These are phyloP conservation scores for Paratrypauchen microcephalus DNA, from an alignment of 2,797 vertebrate species.

Conservation along the genomic window DNA sequence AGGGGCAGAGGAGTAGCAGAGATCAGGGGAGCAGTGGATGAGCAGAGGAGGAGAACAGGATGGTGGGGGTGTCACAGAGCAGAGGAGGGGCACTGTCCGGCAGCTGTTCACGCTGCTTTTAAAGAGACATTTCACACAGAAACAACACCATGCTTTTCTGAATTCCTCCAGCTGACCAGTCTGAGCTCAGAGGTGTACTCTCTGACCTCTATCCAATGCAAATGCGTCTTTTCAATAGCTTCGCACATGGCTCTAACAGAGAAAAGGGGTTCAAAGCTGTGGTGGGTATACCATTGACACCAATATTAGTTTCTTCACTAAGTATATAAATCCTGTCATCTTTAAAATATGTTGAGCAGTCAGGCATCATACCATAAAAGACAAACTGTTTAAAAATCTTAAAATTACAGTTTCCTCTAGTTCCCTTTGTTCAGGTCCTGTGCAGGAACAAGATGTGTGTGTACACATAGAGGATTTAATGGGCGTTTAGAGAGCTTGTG, in stretches of 20 bases:
- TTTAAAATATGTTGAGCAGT: not conserved
- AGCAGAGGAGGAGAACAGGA: too few species aligned
- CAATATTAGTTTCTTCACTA: not conserved
- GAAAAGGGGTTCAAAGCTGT: not conserved
- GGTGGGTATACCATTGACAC: not conserved
- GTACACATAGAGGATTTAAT: slow-evolving; percentile 72
- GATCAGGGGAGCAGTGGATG: too few species aligned
- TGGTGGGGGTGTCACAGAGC: too few species aligned
- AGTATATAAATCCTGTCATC: not conserved
- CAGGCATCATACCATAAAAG: slow-evolving; percentile 39
- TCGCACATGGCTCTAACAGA: slow-evolving; percentile 4
- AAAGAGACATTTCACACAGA: slow-evolving; percentile 82
- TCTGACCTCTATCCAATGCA: slow-evolving; percentile 36
- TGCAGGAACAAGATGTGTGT: slow-evolving; percentile 58
- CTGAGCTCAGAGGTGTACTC: slow-evolving; percentile 59
- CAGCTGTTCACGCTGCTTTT: slow-evolving; percentile 82
- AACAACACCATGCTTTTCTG: slow-evolving; percentile 67
- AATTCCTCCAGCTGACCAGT: slow-evolving; percentile 76
- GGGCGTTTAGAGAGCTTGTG: slow-evolving; percentile 77
- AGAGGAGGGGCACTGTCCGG: slow-evolving; percentile 67
- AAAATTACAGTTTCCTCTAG: slow-evolving; percentile 27
- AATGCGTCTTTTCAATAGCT: slow-evolving; percentile 23
- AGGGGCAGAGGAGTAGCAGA: too few species aligned
- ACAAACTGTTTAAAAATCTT: slow-evolving; percentile 37
- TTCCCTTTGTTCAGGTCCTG: slow-evolving; percentile 39